Evolutionary conservation across 2,888 invertebrate species (phyloP), one percentile per base, ranked within the genome.

Genomic region (Nipponacmea schrenckii): DNA sequence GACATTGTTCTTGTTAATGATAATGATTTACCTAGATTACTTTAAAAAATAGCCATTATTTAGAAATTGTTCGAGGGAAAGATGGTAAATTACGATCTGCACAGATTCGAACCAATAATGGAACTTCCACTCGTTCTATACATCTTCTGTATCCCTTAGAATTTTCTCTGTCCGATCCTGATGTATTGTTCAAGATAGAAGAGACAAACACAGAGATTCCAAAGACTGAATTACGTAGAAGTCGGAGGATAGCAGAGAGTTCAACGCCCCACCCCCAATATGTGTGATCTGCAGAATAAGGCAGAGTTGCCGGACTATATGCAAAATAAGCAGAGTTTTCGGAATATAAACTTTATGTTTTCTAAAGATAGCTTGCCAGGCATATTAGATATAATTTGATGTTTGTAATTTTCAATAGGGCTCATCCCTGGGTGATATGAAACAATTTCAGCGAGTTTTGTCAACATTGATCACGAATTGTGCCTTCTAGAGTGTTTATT

Each of bases 91-190:
- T 24, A n/a, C n/a, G 56, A n/a, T n/a, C 56, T 12, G 56, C 56
- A 7, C n/a, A 56, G 24, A 56, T 56, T 17, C n/a, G 24, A 24
- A 56, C 56, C n/a, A 8, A 24, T n/a, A n/a, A n/a, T n/a, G n/a
- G n/a, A n/a, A n/a, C n/a, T n/a, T n/a, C n/a, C n/a, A n/a, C n/a
- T n/a, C n/a, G n/a, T 20, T 56, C 56, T 56, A 12, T 56, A 20
- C n/a, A 56, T 14, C 56, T 56, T 56, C n/a, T 56, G 10, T 56
- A 56, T 17, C 56, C 56, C n/a, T 56, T 56, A 24, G 56, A 56
- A 56, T n/a, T 56, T 8, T 56, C 20, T 0, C 24, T 56, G n/a
- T 56, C 56, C 10, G 20, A 56, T n/a, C 56, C n/a, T 56, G 24
- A n/a, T n/a, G 56, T n/a, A 14, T 56, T 56, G 8, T 56, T 56